Evolutionary conservation across 1,140 invertebrate genomes (phyloP), one percentile per base, ranked within the genome.

Genomic region (Trachelipus rathkii): DNA sequence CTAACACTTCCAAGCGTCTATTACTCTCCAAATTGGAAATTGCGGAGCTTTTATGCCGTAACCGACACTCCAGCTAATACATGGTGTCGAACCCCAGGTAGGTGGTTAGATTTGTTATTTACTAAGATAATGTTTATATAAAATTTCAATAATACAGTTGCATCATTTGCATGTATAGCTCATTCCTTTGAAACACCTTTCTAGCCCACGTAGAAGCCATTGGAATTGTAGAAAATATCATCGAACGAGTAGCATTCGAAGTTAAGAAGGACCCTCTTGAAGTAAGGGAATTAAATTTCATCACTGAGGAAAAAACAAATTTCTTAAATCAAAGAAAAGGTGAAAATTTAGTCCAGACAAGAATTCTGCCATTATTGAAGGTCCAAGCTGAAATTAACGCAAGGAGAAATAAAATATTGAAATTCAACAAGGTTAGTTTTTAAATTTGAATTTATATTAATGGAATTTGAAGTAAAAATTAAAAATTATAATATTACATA

Each of bases 201-300:
- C 3, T 75, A 81, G 80, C 77, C 2, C 75, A 74, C 10, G 67
- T 78, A 6, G 78, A 81, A 46, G 77, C 73, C 10, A 43, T 81
- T 19, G 88, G 87, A 10, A 86, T 90, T 82, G 89, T 90, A 24
- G 94, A 95, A 84, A 88, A 87, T 67, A 89, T 95, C 9, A 92
- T 96, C 87, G 93, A 96, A 81, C 91, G 93, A 82, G 91, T 95
- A 77, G 89, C 92, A 0, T 88, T 87, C 73, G 86, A 84, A 68
- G 82, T 91, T 6, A 86, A 88, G 3, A 86, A 88, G 80, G 92
- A 95, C 85, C 89, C 93, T 0, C 77, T 89, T 0, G 88, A 91
- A 73, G 44, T 87, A 21, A 82, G 83, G 53, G 80, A 79, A 50
- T 76, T 82, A 10, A 86, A 86, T 78, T 78, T 85, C 0, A 82